phyloP scores from a whole-genome alignment of 92 coral and sea anemone genomes.

The Phenganax subtilis region DNA sequence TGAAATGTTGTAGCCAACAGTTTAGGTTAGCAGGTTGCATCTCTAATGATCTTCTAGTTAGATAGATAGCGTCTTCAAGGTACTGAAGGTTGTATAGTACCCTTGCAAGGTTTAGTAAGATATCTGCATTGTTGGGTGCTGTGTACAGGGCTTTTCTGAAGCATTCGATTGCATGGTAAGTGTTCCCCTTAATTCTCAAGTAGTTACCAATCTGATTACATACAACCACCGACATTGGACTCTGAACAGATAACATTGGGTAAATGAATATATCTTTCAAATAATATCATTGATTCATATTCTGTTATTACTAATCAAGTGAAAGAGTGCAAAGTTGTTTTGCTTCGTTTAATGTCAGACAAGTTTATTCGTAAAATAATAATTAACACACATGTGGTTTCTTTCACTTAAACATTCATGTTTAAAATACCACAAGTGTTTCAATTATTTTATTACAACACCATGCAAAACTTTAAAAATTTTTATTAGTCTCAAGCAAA shows the following conservation, averaged over 20 bases:
- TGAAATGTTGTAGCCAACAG: conserved; percentile 98
- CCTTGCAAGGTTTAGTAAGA: conserved; percentile 87
- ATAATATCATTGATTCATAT: neutral
- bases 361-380: too few species aligned
- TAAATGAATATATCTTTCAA: conserved; percentile 12
- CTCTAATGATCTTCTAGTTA: conserved; percentile 86
- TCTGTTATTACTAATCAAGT: too few species aligned
- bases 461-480: neutral
- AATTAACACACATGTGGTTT: neutral
- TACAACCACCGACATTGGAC: conserved; percentile 87
- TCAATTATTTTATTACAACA: too few species aligned
- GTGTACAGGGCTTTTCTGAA: conserved; percentile 76
- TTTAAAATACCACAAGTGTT: too few species aligned
- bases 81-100: conserved; percentile 83
- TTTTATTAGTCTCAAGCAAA: neutral
- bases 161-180: conserved; percentile 95
- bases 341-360: too few species aligned
- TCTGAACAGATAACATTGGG: conserved; percentile 44
- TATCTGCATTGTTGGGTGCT: conserved; percentile 96
- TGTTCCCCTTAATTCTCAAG: conserved; percentile 91
- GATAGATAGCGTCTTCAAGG: conserved; percentile 77
- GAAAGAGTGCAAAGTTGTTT: too few species aligned
- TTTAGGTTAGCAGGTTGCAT: conserved; percentile 93
- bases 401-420: too few species aligned
- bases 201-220: conserved; percentile 96